A percentile compares a stretch with the other conserved stretches of the same genome.
Conservation (phyloP, 2,797 vertebrate species). For the Gymnodraco acuticeps region DNA sequence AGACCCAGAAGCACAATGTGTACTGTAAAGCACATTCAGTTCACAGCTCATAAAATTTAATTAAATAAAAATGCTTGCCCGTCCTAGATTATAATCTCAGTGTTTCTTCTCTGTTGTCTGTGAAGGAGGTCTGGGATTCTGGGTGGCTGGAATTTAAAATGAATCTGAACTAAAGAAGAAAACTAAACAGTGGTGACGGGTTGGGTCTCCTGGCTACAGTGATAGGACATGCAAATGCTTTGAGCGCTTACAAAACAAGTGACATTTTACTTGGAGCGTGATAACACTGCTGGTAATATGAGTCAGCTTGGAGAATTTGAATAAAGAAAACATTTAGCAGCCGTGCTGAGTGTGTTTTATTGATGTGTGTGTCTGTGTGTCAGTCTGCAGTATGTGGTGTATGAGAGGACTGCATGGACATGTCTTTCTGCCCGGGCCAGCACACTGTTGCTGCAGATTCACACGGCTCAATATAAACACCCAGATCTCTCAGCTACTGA, state of each 20-base stretch:
- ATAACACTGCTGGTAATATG: conserved; percentile 12
- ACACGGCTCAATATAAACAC: conserved; percentile 69
- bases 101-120: not conserved
- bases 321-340: not conserved
- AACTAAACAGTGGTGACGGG: conserved; percentile 5
- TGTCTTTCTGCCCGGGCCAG: conserved; percentile 9
- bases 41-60: conserved; percentile 29
- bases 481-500: conserved; percentile 59
- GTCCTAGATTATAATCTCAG: conserved; percentile 16
- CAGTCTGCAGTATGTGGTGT: conserved; percentile 6
- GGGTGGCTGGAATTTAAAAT: conserved; percentile 10
- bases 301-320: conserved; percentile 23
- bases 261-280: conserved; percentile 1
- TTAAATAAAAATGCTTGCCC: conserved; percentile 13
- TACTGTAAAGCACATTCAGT: conserved; percentile 20
- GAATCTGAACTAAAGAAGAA: conserved; percentile 15
- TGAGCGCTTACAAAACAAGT: conserved; percentile 16
- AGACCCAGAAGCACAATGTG: conserved; percentile 10
- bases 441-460: conserved; percentile 51
- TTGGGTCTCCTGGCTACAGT: not conserved
- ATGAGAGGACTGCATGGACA: conserved; percentile 6
- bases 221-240: conserved; percentile 1
- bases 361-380: conserved; percentile 14
- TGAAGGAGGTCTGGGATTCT: conserved; percentile 8
- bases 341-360: not conserved